Evolutionary conservation across 2,797 vertebrate genomes (phyloP).

Genomic region (Gymnothorax reevesii): DNA sequence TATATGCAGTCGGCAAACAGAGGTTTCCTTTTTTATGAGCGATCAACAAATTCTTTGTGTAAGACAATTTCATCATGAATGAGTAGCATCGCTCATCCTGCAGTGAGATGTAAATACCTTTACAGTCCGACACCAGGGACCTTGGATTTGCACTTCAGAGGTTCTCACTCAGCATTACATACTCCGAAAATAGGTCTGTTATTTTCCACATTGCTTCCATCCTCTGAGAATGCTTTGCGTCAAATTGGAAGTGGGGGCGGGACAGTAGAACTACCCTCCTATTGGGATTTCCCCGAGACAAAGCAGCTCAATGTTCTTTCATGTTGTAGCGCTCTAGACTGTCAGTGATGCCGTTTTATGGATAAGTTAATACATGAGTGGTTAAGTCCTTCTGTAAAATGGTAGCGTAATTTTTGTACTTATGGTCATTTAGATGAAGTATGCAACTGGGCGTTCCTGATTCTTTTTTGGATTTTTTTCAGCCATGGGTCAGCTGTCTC

Average conservation of each 20-base stretch:
- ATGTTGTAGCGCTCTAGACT: slow-evolving; percentile 15
- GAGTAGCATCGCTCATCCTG: slow-evolving; percentile 53
- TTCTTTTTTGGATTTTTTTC: neutral
- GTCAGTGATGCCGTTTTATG: slow-evolving; percentile 45
- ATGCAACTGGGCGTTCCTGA: slow-evolving; percentile 8
- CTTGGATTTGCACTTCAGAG: slow-evolving; percentile 69
- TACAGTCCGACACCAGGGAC: slow-evolving; percentile 54
- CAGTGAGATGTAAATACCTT: slow-evolving; percentile 54
- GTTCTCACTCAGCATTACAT: slow-evolving; percentile 63
- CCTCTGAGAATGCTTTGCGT: slow-evolving; percentile 46
- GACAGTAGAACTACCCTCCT: slow-evolving; percentile 37
- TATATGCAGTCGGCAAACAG: slow-evolving; percentile 9
- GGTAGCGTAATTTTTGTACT: slow-evolving; percentile 43
- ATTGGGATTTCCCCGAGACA: slow-evolving; percentile 48
- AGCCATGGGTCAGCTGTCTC: neutral
- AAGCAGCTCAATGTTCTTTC: slow-evolving; percentile 46
- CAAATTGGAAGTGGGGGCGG: slow-evolving; percentile 30
- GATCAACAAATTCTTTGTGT: slow-evolving; percentile 35
- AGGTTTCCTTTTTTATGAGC: neutral
- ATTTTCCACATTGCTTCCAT: slow-evolving; percentile 50
- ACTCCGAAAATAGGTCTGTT: slow-evolving; percentile 63
- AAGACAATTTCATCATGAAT: slow-evolving; percentile 51
- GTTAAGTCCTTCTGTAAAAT: slow-evolving; percentile 37
- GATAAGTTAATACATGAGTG: slow-evolving; percentile 29
- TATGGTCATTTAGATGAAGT: slow-evolving; percentile 43